Evolutionary conservation across 53 echinoderm and acorn worm species (phyloP).

Genomic region (Hippasteria phrygiana): DNA sequence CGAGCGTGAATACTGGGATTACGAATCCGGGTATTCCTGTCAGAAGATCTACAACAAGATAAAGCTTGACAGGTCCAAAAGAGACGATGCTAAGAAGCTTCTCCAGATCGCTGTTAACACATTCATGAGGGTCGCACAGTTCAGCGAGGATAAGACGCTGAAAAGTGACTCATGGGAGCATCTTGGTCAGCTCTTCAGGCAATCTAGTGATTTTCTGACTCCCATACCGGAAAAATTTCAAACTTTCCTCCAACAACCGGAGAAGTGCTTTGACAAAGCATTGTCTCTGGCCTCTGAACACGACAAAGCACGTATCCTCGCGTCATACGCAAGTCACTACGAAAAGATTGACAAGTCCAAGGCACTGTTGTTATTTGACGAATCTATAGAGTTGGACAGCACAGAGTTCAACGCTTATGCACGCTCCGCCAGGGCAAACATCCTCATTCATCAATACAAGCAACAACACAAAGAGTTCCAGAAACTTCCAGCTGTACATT

Average conservation of each 20-base stretch:
- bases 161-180: background rate
- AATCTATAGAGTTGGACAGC: background rate
- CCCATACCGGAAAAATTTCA: background rate
- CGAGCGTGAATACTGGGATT: slow-evolving; percentile 20
- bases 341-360: background rate
- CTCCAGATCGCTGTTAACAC: background rate
- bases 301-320: background rate
- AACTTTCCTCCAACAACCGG: background rate
- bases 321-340: background rate
- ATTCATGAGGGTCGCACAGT: background rate
- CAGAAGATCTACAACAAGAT: background rate
- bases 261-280: background rate
- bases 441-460: background rate
- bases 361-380: background rate
- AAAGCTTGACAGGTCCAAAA: background rate
- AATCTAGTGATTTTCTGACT: background rate
- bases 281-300: background rate
- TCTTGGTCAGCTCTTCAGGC: slow-evolving; percentile 1
- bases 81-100: background rate
- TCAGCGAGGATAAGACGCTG: background rate
- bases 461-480: background rate
- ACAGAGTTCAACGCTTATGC: background rate
- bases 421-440: background rate
- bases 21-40: background rate
- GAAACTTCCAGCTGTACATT: background rate